These are phyloP conservation scores for Uria aalge DNA, from an alignment of 2,113 vertebrate genomes.

Conservation along the genomic window DNA sequence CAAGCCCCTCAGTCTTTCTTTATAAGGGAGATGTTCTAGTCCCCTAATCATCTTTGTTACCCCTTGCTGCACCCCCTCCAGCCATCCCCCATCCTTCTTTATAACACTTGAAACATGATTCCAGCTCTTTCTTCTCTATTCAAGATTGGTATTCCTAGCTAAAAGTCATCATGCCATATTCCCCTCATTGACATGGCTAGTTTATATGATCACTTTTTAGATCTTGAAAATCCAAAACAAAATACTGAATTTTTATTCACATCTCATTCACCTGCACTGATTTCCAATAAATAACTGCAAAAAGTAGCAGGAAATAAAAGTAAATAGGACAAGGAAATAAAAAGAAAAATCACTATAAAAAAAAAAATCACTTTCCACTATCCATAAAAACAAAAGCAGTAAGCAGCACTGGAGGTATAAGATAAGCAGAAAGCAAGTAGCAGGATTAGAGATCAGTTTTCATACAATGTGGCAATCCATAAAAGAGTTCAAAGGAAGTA, in stretches of 20 bases:
- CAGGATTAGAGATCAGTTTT: not conserved
- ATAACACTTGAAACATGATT: not conserved
- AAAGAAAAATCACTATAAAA: not conserved
- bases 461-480: not conserved
- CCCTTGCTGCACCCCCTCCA: too few species aligned
- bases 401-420: not conserved
- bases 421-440: not conserved
- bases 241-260: not conserved
- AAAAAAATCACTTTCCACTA: not conserved
- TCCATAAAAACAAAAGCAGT: not conserved
- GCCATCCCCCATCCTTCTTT: not conserved
- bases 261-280: not conserved
- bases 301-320: not conserved
- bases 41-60: too few species aligned
- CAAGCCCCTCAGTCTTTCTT: too few species aligned
- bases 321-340: not conserved
- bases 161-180: not conserved
- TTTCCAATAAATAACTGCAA: not conserved
- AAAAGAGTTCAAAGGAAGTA: not conserved
- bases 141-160: not conserved
- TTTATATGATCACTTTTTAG: not conserved
- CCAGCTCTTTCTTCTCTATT: not conserved
- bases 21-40: too few species aligned
- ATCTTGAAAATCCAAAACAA: not conserved
- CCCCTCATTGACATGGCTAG: not conserved